A percentile compares a stretch with the other conserved stretches of the same genome.
These are phyloP conservation scores for Hiodon alosoides DNA, from an alignment of 2,113 vertebrate genomes.

Conservation along the genomic window DNA sequence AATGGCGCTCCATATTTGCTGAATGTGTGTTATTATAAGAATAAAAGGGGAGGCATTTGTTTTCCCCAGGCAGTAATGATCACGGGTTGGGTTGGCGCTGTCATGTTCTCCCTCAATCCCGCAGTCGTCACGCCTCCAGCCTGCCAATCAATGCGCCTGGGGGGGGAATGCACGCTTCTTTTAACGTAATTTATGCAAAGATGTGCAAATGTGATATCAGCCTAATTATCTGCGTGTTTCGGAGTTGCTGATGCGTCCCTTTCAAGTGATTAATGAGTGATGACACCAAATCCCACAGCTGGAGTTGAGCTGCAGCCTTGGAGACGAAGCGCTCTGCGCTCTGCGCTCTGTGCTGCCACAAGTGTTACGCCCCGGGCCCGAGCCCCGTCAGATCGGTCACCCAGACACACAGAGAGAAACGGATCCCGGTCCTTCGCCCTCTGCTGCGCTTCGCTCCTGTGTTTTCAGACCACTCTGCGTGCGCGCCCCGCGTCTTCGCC, in stretches of 20 bases:
- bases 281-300: conserved; percentile 50
- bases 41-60: no score
- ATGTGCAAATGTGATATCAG: conserved; percentile 54
- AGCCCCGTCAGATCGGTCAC: neutral
- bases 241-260: conserved; percentile 53
- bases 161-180: conserved; percentile 42
- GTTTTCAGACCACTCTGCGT: no score
- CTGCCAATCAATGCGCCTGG: conserved; percentile 14
- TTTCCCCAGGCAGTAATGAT: no score
- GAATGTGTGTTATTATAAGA: no score
- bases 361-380: neutral
- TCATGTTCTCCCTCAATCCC: neutral
- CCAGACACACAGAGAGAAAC: no score
- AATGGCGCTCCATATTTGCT: no score
- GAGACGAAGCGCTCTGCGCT: conserved; percentile 10
- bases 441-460: neutral
- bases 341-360: neutral
- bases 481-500: no score
- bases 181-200: conserved; percentile 55
- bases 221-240: conserved; percentile 58
- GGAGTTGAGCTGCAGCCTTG: conserved; percentile 34
- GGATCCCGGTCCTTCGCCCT: no score
- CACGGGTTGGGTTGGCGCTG: neutral
- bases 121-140: neutral
- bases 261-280: conserved; percentile 56